Evolutionary conservation across 2,888 invertebrate species (phyloP).

Genomic region (Watsonalla cultraria): DNA sequence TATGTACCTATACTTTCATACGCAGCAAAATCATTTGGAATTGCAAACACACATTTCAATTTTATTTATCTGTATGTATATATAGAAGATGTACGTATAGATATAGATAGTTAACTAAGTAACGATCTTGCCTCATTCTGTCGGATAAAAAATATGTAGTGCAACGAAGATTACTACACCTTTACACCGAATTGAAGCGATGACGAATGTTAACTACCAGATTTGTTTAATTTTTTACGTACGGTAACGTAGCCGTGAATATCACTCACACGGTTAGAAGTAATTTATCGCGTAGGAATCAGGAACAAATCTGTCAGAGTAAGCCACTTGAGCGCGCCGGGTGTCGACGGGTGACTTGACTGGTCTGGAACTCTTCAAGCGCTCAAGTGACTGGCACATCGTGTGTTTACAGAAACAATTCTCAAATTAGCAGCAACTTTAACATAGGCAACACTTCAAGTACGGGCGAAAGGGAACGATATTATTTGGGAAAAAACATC

Average conservation of each 20-base stretch:
- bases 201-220: neutral
- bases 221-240: neutral
- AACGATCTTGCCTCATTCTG: no score
- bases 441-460: neutral
- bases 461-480: neutral
- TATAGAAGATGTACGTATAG: no score
- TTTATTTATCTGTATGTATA: no score
- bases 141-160: neutral
- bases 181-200: neutral
- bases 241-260: neutral
- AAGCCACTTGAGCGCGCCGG: conserved; percentile 12
- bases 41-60: no score
- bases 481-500: no score
- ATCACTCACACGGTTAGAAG: conserved; percentile 16
- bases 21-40: no score
- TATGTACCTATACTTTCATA: no score
- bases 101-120: no score
- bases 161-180: neutral
- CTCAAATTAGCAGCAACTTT: neutral
- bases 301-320: conserved; percentile 6
- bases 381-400: conserved; percentile 6
- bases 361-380: conserved; percentile 9
- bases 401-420: neutral
- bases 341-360: conserved; percentile 12
- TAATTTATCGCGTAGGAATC: conserved; percentile 16